These are phyloP conservation scores for Lasioglossum baleicum DNA, from an alignment of 1,140 invertebrate species.

Conservation along the genomic window DNA sequence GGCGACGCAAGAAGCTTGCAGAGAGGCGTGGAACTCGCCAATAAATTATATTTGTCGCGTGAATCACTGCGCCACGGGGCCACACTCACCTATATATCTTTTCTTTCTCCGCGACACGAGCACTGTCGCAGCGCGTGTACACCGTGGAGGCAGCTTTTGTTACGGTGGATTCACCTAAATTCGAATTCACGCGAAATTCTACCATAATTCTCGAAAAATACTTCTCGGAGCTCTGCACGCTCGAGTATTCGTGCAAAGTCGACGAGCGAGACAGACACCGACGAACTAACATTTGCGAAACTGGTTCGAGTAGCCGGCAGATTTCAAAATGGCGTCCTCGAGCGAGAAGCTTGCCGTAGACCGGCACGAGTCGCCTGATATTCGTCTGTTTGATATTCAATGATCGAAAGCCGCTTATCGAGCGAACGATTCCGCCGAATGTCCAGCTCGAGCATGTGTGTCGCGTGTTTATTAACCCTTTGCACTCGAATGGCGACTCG, in stretches of 20 bases:
- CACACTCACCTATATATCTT: neutral
- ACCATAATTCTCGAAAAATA: neutral
- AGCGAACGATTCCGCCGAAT: neutral
- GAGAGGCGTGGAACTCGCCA: neutral
- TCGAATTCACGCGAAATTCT: neutral
- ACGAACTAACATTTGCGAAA: too few relatives aligned
- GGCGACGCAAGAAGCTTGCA: neutral
- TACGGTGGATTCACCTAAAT: too few relatives aligned
- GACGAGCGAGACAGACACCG: too few relatives aligned
- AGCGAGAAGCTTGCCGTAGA: too few relatives aligned
- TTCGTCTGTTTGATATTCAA: neutral
- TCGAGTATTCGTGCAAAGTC: too few relatives aligned
- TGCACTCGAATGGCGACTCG: too few relatives aligned
- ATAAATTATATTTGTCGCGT: constrained; percentile 6
- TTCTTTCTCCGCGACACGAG: too few relatives aligned
- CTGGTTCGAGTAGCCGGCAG: too few relatives aligned
- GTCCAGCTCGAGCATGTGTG: neutral
- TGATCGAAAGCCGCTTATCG: constrained; percentile 3
- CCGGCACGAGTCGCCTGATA: neutral
- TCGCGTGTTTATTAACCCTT: neutral
- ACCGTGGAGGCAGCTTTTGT: too few relatives aligned
- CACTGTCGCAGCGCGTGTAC: too few relatives aligned
- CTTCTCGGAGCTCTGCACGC: too few relatives aligned
- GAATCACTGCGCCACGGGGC: neutral
- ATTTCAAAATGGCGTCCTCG: too few relatives aligned